These are phyloP conservation scores for Montipora sp. DNA, from an alignment of 64 coral and sea anemone genomes.

Conservation along the genomic window DNA sequence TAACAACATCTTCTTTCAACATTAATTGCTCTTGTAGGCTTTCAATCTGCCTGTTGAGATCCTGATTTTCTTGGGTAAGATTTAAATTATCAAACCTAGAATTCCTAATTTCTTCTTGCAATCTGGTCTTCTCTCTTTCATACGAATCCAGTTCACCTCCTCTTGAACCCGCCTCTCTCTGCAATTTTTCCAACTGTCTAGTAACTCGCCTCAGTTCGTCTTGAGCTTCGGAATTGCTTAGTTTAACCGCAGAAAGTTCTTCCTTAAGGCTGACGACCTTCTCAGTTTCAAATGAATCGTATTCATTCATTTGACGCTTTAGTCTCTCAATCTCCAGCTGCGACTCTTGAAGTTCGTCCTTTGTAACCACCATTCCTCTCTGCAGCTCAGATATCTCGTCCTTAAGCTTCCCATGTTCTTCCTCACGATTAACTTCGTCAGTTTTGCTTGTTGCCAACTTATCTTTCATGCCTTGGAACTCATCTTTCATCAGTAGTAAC, in stretches of 20 bases:
- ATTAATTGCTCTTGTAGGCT: conserved; percentile 15
- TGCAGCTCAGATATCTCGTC: conserved; percentile 32
- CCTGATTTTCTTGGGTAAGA: conserved; percentile 40
- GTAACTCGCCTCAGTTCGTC: conserved; percentile 19
- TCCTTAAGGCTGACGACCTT: conserved; percentile 32
- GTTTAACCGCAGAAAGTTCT: conserved; percentile 38
- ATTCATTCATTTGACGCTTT: conserved; percentile 41
- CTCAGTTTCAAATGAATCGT: conserved; percentile 35
- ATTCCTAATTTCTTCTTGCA: conserved; percentile 65
- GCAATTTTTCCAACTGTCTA: conserved; percentile 14
- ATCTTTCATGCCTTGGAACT: conserved; percentile 68
- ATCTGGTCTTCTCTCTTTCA: conserved; percentile 47
- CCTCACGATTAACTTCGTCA: conserved; percentile 44
- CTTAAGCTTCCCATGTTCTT: conserved; percentile 50
- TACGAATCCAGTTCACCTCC: conserved; percentile 17
- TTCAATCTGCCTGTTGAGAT: conserved; percentile 62
- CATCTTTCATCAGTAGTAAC: conserved; percentile 58
- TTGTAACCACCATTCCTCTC: conserved; percentile 7
- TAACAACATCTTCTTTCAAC: neutral
- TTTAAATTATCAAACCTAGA: conserved; percentile 38
- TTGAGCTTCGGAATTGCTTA: conserved; percentile 31
- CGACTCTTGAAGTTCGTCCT: conserved; percentile 17
- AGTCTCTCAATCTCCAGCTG: conserved; percentile 54
- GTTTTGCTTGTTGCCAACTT: conserved; percentile 41
- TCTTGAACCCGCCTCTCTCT: neutral